Conservation (phyloP, 2,113 vertebrate species). For the Perca flavescens region DNA sequence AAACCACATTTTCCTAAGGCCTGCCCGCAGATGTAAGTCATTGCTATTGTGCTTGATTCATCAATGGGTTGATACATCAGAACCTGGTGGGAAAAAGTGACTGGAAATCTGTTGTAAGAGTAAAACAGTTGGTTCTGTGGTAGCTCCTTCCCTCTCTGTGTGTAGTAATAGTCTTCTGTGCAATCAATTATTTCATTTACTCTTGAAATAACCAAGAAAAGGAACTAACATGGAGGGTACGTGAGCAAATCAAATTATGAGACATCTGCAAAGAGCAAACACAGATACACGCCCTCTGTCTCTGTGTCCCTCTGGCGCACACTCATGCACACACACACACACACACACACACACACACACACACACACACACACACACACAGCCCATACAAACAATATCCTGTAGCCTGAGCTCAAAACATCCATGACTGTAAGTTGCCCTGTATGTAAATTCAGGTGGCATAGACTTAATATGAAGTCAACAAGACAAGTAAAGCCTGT, state of each 20-base stretch:
- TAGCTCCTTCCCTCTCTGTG: neutral
- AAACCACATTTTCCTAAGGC: neutral
- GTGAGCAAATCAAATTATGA: slow-evolving; percentile 25
- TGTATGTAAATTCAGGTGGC: neutral
- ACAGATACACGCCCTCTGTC: neutral
- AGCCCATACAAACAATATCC: slow-evolving; percentile 6
- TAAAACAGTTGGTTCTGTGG: neutral
- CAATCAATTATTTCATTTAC: neutral
- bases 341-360: neutral
- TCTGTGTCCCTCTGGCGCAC: neutral
- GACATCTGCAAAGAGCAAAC: slow-evolving; percentile 7
- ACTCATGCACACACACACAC: neutral
- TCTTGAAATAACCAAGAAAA: neutral
- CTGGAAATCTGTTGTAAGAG: neutral
- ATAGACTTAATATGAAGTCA: neutral
- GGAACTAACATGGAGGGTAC: slow-evolving; percentile 4
- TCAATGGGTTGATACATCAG: neutral
- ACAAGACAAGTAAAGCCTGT: neutral
- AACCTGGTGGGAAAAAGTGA: neutral
- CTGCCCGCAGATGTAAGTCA: neutral
- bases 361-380: neutral
- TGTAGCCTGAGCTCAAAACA: neutral
- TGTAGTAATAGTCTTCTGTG: neutral
- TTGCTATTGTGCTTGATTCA: neutral
- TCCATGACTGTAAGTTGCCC: rapidly evolving